Evolutionary conservation across 2,113 vertebrate genomes (phyloP).

Genomic region (Neolamprologus hecqui): DNA sequence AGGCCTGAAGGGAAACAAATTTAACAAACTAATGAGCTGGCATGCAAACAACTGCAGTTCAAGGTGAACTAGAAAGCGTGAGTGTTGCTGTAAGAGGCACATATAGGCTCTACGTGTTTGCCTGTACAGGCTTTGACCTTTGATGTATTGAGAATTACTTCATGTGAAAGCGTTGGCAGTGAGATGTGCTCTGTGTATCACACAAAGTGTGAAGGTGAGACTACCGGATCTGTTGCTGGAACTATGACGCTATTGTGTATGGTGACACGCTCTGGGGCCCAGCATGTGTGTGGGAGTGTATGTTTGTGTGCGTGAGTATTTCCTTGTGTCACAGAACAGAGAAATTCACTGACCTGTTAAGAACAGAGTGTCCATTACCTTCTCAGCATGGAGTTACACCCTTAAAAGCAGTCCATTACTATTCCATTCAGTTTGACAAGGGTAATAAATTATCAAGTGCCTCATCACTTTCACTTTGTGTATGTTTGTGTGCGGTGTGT

Average conservation of each 20-base stretch:
- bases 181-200: not conserved
- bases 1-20: conserved; percentile 9
- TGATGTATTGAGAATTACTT: conserved; percentile 3
- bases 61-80: not conserved
- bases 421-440: conserved; percentile 42
- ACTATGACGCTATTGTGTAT: not conserved
- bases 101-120: not conserved
- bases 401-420: conserved; percentile 53
- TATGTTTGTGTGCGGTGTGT: not conserved
- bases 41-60: conserved; percentile 30
- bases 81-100: not conserved
- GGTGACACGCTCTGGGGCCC: not conserved
- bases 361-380: conserved; percentile 43
- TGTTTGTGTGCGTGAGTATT: not conserved
- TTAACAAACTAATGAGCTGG: conserved; percentile 49
- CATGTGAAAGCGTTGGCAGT: not conserved
- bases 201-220: conserved; percentile 33
- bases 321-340: conserved; percentile 7
- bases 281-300: not conserved
- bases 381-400: conserved; percentile 43
- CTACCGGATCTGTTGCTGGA: not conserved
- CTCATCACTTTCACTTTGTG: conserved; percentile 49
- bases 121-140: not conserved
- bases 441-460: conserved; percentile 33
- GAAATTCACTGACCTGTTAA: conserved; percentile 45